phyloP scores from a whole-genome alignment of 2,113 vertebrate genomes.

The Pica pica region DNA sequence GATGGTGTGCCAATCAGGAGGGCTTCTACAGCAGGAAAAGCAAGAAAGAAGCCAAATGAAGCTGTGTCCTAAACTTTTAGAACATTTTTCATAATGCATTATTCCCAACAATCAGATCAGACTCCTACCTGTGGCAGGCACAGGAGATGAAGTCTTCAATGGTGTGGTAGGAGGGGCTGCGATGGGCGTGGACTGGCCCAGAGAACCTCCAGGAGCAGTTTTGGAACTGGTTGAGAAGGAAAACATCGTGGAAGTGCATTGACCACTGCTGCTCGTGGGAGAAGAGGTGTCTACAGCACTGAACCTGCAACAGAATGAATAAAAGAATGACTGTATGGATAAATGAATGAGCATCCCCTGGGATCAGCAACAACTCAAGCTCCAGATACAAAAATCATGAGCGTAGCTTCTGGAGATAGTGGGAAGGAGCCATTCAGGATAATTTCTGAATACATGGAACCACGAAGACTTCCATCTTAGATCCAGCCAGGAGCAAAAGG shows the following conservation, averaged over 20 bases:
- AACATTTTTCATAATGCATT: neutral
- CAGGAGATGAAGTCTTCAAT: constrained; percentile 43
- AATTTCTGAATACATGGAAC: neutral
- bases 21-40: neutral
- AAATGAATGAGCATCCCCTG: neutral
- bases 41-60: neutral
- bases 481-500: neutral
- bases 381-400: neutral
- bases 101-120: neutral
- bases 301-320: constrained; percentile 71
- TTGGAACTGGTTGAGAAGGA: constrained; percentile 77
- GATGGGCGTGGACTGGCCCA: constrained; percentile 26
- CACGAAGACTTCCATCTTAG: neutral
- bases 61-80: neutral
- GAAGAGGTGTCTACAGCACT: constrained; percentile 65
- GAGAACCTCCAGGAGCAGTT: constrained; percentile 31
- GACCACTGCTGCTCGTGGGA: constrained; percentile 16
- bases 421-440: neutral
- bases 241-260: constrained; percentile 38
- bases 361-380: neutral
- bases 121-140: constrained; percentile 38
- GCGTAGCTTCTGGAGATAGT: neutral
- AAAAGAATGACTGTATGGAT: neutral
- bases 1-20: neutral
- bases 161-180: neutral